These are phyloP conservation scores for Drosophila formosana DNA, from an alignment of 2,888 invertebrate species.

Conservation along the genomic window DNA sequence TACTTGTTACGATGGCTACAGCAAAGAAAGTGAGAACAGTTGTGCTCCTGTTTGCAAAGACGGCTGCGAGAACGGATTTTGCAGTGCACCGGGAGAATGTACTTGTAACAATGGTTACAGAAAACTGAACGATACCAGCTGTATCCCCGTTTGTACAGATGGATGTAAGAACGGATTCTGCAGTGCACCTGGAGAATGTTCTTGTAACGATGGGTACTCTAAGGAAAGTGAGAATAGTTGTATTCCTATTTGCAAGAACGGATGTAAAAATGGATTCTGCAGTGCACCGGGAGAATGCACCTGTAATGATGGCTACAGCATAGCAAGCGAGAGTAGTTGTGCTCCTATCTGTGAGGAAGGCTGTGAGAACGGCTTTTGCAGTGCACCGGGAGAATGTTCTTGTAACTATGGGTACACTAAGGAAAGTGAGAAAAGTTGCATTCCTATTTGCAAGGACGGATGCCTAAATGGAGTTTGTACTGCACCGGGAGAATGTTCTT, in stretches of 20 bases:
- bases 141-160: conserved; percentile 15
- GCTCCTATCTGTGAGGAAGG: conserved; percentile 14
- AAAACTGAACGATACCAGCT: conserved; percentile 8
- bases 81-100: conserved; percentile 18
- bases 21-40: background rate
- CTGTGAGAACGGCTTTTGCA: conserved; percentile 32
- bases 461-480: conserved; percentile 31
- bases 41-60: conserved; percentile 30
- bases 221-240: conserved; percentile 21
- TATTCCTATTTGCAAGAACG: conserved; percentile 12
- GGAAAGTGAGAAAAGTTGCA: conserved; percentile 14
- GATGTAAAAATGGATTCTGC: conserved; percentile 33
- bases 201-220: conserved; percentile 12
- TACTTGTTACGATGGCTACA: conserved; percentile 44
- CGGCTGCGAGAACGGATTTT: conserved; percentile 27
- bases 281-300: conserved; percentile 14
- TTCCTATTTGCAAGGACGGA: conserved; percentile 13
- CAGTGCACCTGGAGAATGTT: conserved; percentile 21
- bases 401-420: conserved; percentile 17
- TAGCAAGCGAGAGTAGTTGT: conserved; percentile 29
- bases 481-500: conserved; percentile 20
- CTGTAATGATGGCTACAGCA: conserved; percentile 16
- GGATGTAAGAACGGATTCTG: conserved; percentile 32
- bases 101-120: conserved; percentile 19
- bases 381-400: conserved; percentile 15